Evolutionary conservation across 2,888 invertebrate species (phyloP), one percentile per base, ranked within the genome.

Genomic region (Dicyrtoma fusca): DNA sequence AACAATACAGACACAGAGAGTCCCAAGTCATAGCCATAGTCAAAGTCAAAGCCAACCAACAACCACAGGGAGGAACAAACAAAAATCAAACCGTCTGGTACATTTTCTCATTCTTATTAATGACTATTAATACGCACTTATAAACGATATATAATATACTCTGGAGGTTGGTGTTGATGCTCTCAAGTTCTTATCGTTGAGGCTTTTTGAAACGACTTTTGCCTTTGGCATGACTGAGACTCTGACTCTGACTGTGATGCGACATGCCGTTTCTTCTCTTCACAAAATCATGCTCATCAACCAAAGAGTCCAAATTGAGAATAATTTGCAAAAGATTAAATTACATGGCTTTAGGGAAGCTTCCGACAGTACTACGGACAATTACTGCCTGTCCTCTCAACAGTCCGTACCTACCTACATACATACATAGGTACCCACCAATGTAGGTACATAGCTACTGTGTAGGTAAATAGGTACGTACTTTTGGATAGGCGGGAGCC

Each of bases 311-410:
- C 66, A 66, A 66, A 66, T 66, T 53, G 42, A 66, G 66, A 53
- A 51, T 66, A 66, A 66, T 66, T 66, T 65, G 51, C 42, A 51
- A 66, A 64, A 66, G 66, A 51, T 66, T 66, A 66, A 26, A 66
- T 55, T 66, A 19, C 42, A 53, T 34, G 10, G 34, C 34, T 34
- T 34, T 3, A 34, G 42, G 66, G 66, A 53, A 45, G 62, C 44
- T 66, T 53, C 42, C 53, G 42, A 66, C 53, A 26, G 34, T 47
- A n/a, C 65, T 57, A 11, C 57, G 21, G 2, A 26, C 10, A 63
- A 42, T 21, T 62, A 17, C 42, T 34, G 44, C 5, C 42, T 42
- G 19, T 19, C 45, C 34, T 63, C 42, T 63, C 21, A 34, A 34
- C 61, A 61, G 34, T 49, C 17, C 49, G 17, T 49, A 14, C 5